Percentiles rank a stretch among this genome's conserved stretches.
Evolutionary conservation across 2,888 invertebrate species (phyloP).

Genomic region (Acleris laterana): DNA sequence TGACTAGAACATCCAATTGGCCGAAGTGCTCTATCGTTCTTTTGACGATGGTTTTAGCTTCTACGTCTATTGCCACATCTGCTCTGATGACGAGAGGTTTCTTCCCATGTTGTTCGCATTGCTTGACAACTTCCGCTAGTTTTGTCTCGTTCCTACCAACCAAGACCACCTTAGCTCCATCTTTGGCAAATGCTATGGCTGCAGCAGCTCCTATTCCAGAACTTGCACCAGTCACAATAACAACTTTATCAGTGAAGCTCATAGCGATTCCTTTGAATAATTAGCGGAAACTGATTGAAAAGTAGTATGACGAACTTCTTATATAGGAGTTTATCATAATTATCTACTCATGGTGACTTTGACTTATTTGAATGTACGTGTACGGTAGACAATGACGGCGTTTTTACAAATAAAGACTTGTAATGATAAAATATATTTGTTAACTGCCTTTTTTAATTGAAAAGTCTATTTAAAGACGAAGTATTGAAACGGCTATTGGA

Average conservation of each 20-base stretch:
- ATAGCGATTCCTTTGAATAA: conserved; percentile 3
- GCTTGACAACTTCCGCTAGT: conserved; percentile 21
- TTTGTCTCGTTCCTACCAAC: conserved; percentile 21
- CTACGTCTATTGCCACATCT: conserved; percentile 38
- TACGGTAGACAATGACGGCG: background rate
- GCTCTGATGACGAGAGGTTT: conserved; percentile 36
- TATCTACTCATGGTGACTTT: too few relatives aligned
- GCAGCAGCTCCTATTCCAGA: conserved; percentile 58
- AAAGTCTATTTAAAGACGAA: too few relatives aligned
- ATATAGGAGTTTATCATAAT: background rate
- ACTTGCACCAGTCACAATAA: conserved; percentile 55
- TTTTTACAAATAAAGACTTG: too few relatives aligned
- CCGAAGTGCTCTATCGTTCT: conserved; percentile 35
- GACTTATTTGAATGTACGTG: background rate
- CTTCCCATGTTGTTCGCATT: conserved; percentile 23
- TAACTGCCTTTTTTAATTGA: too few relatives aligned
- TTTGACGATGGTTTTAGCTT: conserved; percentile 28
- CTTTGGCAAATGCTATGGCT: conserved; percentile 38
- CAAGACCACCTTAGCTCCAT: conserved; percentile 17
- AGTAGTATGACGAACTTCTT: background rate
- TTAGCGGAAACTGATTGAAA: background rate
- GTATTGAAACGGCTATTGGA: too few relatives aligned
- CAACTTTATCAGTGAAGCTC: conserved; percentile 32
- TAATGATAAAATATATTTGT: too few relatives aligned
- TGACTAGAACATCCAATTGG: conserved; percentile 37